phyloP scores from a whole-genome alignment of 2,888 invertebrate species.

The Epistrophe grossulariae region DNA sequence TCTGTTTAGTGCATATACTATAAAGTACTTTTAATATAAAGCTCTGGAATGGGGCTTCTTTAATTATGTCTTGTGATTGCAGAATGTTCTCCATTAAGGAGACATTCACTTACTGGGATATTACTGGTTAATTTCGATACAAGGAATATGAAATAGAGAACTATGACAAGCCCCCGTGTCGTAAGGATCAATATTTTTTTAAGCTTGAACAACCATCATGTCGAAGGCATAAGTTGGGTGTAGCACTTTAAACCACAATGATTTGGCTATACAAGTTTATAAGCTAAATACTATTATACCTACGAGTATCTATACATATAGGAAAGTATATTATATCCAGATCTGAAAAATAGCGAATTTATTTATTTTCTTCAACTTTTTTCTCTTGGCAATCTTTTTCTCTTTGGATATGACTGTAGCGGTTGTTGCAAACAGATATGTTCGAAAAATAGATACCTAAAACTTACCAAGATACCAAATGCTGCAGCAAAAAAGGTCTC shows the following conservation, averaged over 20 bases:
- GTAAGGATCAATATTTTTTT: not conserved
- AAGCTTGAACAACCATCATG: not conserved
- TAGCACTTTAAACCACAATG: slow-evolving; percentile 23
- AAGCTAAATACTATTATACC: slow-evolving; percentile 23
- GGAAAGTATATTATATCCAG: not conserved
- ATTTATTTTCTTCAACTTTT: not conserved
- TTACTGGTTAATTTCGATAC: not conserved
- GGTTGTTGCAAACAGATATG: slow-evolving; percentile 18
- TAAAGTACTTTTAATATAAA: not conserved
- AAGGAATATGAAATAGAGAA: not conserved
- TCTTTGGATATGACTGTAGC: slow-evolving; percentile 5
- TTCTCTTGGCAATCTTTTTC: slow-evolving; percentile 34
- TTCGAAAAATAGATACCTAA: not conserved
- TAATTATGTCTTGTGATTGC: slow-evolving; percentile 35
- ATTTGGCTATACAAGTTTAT: slow-evolving; percentile 18
- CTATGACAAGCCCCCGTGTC: not conserved
- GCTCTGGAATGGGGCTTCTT: not conserved
- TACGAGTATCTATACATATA: not conserved
- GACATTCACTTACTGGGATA: slow-evolving; percentile 19
- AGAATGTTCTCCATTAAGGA: slow-evolving; percentile 32
- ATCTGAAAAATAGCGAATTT: not conserved
- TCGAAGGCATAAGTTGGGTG: slow-evolving; percentile 7
- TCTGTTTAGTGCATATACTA: not conserved
- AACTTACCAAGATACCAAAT: slow-evolving; percentile 16
- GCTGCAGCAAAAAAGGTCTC: slow-evolving; percentile 16